These are phyloP conservation scores for Knipowitschia caucasica DNA, from an alignment of 2,797 vertebrate species.

Conservation along the genomic window DNA sequence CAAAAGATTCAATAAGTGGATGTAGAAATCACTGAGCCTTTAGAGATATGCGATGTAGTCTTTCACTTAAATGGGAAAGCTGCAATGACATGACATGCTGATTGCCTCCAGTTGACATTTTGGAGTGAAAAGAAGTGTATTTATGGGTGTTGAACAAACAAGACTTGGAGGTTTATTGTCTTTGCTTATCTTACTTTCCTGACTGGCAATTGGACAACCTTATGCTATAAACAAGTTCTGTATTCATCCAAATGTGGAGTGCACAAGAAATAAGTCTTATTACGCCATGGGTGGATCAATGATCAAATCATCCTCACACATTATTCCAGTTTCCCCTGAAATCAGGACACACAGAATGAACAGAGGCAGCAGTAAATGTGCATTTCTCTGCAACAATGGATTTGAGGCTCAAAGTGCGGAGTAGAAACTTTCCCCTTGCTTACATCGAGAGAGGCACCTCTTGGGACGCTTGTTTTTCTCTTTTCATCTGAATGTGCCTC, in stretches of 20 bases:
- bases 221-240: not conserved
- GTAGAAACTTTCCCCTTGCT: conserved; percentile 20
- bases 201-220: not conserved
- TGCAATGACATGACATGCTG: not conserved
- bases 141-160: not conserved
- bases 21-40: conserved; percentile 1
- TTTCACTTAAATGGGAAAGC: not conserved
- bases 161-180: not conserved
- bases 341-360: conserved; percentile 36
- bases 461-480: conserved; percentile 25
- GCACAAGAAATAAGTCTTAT: not conserved
- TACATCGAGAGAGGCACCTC: conserved; percentile 31
- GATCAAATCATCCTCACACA: conserved; percentile 31
- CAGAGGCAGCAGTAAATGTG: conserved; percentile 31
- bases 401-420: conserved; percentile 9
- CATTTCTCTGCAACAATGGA: conserved; percentile 27
- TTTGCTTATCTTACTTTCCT: not conserved
- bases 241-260: not conserved
- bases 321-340: conserved; percentile 33
- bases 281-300: conserved; percentile 3
- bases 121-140: not conserved
- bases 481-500: conserved; percentile 35
- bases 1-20: conserved; percentile 4
- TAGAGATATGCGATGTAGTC: not conserved
- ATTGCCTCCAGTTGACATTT: conserved; percentile 10